Conservation (phyloP, 2,797 vertebrate genomes). For the Orestias chungarensis region DNA sequence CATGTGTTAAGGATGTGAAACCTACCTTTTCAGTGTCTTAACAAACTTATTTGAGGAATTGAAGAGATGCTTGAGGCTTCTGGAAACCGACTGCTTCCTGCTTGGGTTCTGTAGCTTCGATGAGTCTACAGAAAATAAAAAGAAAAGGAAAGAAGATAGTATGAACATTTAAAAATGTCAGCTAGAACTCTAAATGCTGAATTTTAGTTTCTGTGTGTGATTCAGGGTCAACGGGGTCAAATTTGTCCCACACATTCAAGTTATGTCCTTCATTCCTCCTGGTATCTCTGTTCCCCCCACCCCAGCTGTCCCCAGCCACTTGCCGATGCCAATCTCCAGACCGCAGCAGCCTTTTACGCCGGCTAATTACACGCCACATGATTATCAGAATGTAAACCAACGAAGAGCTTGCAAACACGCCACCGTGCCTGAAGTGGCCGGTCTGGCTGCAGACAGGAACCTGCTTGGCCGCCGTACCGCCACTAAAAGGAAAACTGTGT, state of each 20-base stretch:
- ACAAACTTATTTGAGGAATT: constrained; percentile 98
- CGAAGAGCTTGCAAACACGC: constrained; percentile 13
- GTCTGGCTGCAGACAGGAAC: constrained; percentile 1
- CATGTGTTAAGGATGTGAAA: constrained; percentile 3
- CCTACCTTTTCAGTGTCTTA: constrained; percentile 95
- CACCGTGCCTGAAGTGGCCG: constrained; percentile 9
- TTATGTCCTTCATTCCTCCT: constrained; percentile 32
- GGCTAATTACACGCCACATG: constrained; percentile 76
- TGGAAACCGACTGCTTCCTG: constrained; percentile 95
- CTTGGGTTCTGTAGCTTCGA: constrained; percentile 91
- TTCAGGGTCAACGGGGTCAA: constrained; percentile 10
- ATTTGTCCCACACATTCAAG: constrained; percentile 9
- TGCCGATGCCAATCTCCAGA: constrained; percentile 78
- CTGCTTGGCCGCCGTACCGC: neutral
- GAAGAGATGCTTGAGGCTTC: constrained; percentile 96
- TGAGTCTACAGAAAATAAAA: constrained; percentile 76
- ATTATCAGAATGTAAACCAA: constrained; percentile 74
- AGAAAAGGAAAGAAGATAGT: neutral
- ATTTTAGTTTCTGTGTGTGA: neutral
- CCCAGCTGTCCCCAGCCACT: neutral
- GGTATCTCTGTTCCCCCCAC: neutral
- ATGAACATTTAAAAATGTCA: neutral
- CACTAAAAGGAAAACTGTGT: neutral
- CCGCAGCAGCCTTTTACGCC: constrained; percentile 58
- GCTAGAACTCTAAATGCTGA: neutral